Conservation (phyloP, 1,140 invertebrate genomes). For the Micrasema minimum region DNA sequence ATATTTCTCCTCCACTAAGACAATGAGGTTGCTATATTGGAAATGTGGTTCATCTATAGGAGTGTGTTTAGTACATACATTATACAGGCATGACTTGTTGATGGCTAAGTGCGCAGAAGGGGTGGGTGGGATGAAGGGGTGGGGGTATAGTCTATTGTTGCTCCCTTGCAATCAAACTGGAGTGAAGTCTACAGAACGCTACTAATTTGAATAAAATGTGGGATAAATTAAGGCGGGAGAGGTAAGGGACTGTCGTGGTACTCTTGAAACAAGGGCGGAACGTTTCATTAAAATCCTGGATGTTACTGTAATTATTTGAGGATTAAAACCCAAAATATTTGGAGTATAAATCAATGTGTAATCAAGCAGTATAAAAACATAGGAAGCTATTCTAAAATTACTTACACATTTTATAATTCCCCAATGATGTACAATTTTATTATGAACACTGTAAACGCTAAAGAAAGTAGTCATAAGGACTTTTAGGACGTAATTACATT, state of each 20-base stretch:
- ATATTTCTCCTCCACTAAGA: slow-evolving; percentile 27
- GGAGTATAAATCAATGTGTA: too few species aligned
- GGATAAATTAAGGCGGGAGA: slow-evolving; percentile 52
- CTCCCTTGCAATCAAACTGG: slow-evolving; percentile 48
- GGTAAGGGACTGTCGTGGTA: slow-evolving; percentile 13
- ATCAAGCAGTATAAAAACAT: too few species aligned
- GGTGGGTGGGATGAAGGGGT: not conserved
- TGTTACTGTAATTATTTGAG: too few species aligned
- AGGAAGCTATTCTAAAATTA: too few species aligned
- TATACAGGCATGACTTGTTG: slow-evolving; percentile 45
- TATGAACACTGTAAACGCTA: too few species aligned
- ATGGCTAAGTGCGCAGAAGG: slow-evolving; percentile 43
- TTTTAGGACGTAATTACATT: too few species aligned
- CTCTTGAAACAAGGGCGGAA: slow-evolving; percentile 16
- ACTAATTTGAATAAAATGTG: slow-evolving; percentile 55
- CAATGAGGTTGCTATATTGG: slow-evolving; percentile 35
- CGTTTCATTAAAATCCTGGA: slow-evolving; percentile 13
- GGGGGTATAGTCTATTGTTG: slow-evolving; percentile 37
- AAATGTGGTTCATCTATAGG: slow-evolving; percentile 30
- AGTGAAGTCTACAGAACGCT: slow-evolving; percentile 53
- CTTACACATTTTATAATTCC: too few species aligned
- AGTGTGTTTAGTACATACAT: not conserved
- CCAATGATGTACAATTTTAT: too few species aligned
- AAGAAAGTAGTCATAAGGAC: too few species aligned
- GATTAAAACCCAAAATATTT: too few species aligned